Evolutionary conservation across 2,113 vertebrate genomes (phyloP), one percentile per base, ranked within the genome.

Genomic region (Coptodon bakossiorum): DNA sequence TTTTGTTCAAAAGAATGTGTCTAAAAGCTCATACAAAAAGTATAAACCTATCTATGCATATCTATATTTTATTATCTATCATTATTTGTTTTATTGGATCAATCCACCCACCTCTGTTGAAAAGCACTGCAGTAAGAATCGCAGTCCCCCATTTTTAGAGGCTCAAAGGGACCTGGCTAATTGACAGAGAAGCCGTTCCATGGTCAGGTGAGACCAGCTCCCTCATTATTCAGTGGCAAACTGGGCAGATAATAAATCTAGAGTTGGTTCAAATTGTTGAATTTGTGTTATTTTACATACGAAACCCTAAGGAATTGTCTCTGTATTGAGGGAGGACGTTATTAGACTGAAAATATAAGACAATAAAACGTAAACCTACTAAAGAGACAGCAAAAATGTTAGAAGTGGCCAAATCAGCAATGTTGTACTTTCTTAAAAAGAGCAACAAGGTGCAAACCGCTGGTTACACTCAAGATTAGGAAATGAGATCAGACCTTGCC

Each of bases 251-350:
- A 68, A 68, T 38, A 1, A 38, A 68, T 38, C 34, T 68, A 34
- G 19, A 68, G 17, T 38, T 68, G 19, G 19, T 38, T 22, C 61
- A 5, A 12, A 66, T 38, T 2, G 61, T n/a, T n/a, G 31, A 66
- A 36, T 66, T 66, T 66, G 61, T 66, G 34, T 66, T n/a, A n/a
- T 66, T n/a, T n/a, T 38, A 66, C 34, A 38, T 38, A 38, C 0
- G 0, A 66, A 38, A 5, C 19, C 1, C 61, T 31, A 38, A 38
- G 1, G 61, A 66, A n/a, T n/a, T 38, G 34, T 68, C 34, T 22
- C 1, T 38, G 3, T 38, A 22, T 0, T 22, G 61, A 63, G 7
- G 13, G 56, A 29, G 27, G 1, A 7, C 0, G 0, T 61, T 11
- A 11, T 63, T 63, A 63, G 5, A 3, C 0, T 68, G 63, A 68